Base-by-base conservation (phyloP, 64 coral and sea anemone genomes). In the Hydrozoanthus tunicans region DNA sequence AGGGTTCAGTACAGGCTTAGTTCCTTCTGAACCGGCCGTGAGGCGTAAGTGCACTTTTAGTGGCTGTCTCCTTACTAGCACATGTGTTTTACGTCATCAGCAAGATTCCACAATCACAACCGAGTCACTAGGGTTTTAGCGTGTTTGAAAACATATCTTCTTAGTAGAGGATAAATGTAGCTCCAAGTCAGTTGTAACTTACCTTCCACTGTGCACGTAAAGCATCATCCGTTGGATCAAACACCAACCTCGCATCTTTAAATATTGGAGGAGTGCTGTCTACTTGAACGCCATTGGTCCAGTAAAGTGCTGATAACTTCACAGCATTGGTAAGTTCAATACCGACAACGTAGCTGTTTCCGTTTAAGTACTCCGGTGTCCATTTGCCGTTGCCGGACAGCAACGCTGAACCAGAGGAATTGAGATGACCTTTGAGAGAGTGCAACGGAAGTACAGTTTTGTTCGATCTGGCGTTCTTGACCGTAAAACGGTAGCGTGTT, bases 321-420 rank as follows among this genome's bases (percentile, higher is more conserved):
- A 99, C 97, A 6, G 92, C 80, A 79, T 99, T 99, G 32, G 91
- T 79, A 7, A 95, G 62, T 51, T 95, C 90, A 26, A 99, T 81
- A 13, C 97, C 97, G 63, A 99, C 85, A 62, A 55, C 57, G 57
- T 99, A 99, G 0, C 17, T 93, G 58, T 93, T 64, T 9, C 97
- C 97, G 53, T 95, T 90, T 56, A 54, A n/a, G 59, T 92, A 95
- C 56, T 86, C 72, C 0, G 81, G 65, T 9, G 62, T 56, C 73
- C 84, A 78, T 75, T 86, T 91, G 6, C 97, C 97, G 64, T 88
- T 91, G 3, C 97, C 94, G 17, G 91, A 93, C 6, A 99, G 26
- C 6, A 99, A 58, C 15, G 92, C 90, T 9, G 89, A 83, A 8
- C 94, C 90, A 51, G 92, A 91, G 52, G 92, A 73, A 32, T 93